phyloP scores from a whole-genome alignment of 2,888 invertebrate species.

The Chaitophorus viminalis region DNA sequence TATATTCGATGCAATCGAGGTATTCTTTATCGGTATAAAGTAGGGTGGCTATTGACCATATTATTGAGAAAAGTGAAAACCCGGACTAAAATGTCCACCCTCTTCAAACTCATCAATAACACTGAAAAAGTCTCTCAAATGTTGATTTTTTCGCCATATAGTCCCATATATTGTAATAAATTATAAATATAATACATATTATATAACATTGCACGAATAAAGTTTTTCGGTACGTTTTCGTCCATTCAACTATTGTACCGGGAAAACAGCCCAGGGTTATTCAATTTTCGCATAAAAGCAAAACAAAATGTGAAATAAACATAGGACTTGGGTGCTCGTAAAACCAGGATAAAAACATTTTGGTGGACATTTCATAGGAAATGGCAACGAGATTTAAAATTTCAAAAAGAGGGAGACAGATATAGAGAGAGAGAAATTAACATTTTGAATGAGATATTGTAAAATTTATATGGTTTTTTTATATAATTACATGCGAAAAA shows the following conservation, averaged over 20 bases:
- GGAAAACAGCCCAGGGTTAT: neutral
- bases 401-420: neutral
- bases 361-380: neutral
- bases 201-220: neutral
- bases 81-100: neutral
- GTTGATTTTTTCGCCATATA: neutral
- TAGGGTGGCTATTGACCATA: neutral
- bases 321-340: neutral
- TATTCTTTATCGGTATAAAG: neutral
- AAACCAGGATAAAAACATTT: neutral
- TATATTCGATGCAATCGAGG: no score
- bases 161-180: neutral
- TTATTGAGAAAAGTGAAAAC: neutral
- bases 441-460: neutral
- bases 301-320: neutral
- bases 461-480: neutral
- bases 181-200: neutral
- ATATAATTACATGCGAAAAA: neutral
- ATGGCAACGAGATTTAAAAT: neutral
- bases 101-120: neutral
- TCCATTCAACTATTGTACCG: neutral
- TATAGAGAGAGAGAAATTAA: neutral
- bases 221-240: neutral
- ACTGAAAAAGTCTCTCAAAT: neutral
- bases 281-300: neutral